Evolutionary conservation across 2,113 vertebrate species (phyloP).

Genomic region (Lampris incognitus): DNA sequence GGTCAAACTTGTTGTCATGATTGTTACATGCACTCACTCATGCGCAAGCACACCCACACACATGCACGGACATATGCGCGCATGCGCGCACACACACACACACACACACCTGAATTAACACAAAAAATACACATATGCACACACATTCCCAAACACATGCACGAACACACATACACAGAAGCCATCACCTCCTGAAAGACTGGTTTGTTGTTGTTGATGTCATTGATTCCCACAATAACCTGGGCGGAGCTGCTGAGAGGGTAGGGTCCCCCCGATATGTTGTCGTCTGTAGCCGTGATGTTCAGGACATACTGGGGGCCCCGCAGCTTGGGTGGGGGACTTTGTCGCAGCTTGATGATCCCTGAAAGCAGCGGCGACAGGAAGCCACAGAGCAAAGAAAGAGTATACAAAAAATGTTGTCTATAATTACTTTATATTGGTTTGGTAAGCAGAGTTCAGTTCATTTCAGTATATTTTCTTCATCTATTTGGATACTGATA

Average conservation of each 20-base stretch:
- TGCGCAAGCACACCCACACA: not conserved
- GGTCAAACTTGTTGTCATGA: not conserved
- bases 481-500: no score
- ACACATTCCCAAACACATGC: constrained; percentile 9
- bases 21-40: no score
- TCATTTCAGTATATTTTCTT: no score
- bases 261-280: constrained; percentile 84
- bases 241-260: constrained; percentile 88
- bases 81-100: constrained; percentile 8
- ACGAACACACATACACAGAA: not conserved
- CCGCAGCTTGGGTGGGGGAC: constrained; percentile 82
- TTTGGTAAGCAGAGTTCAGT: no score
- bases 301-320: constrained; percentile 87
- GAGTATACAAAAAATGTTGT: not conserved
- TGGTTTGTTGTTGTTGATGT: constrained; percentile 92
- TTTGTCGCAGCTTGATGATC: constrained; percentile 87
- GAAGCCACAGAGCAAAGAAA: not conserved
- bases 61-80: no score
- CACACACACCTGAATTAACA: not conserved
- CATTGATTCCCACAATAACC: constrained; percentile 89
- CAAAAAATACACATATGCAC: constrained; percentile 14
- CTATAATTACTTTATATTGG: no score
- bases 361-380: constrained; percentile 71
- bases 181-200: constrained; percentile 86
- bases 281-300: constrained; percentile 90